These are phyloP conservation scores for Eupithecia tripunctaria DNA, from an alignment of 2,888 invertebrate species.

Conservation along the genomic window DNA sequence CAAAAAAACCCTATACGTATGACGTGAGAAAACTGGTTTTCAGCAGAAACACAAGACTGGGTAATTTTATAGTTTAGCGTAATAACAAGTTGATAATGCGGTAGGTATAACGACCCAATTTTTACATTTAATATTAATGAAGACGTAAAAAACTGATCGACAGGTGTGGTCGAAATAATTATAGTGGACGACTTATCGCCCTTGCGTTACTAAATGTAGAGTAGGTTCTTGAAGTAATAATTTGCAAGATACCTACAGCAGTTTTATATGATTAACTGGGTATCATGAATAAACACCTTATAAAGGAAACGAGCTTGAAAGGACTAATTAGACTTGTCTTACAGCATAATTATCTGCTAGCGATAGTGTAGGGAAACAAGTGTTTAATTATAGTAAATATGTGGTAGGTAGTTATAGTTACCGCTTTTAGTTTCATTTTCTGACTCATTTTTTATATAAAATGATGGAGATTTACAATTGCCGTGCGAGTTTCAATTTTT, in stretches of 20 bases:
- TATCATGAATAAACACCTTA: conserved; percentile 35
- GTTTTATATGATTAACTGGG: conserved; percentile 31
- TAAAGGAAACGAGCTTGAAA: conserved; percentile 29
- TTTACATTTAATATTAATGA: conserved; percentile 35
- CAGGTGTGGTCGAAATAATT: conserved; percentile 52
- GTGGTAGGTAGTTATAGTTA: not conserved
- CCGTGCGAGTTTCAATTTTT: not conserved
- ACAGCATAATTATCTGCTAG: not conserved
- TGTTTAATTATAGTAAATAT: not conserved
- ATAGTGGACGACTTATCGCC: conserved; percentile 40
- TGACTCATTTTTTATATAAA: not conserved
- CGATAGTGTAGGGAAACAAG: not conserved
- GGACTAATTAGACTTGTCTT: conserved; percentile 19
- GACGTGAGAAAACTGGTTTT: not conserved
- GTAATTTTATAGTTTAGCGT: conserved; percentile 50
- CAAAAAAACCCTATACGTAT: not conserved
- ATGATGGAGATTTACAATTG: not conserved
- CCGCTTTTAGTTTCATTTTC: not conserved
- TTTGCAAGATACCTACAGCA: conserved; percentile 30
- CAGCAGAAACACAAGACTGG: conserved; percentile 49
- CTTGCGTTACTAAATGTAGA: conserved; percentile 42
- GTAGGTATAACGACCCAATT: conserved; percentile 43
- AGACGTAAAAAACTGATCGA: conserved; percentile 36
- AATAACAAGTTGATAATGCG: conserved; percentile 47
- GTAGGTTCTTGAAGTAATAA: conserved; percentile 36